A percentile compares a stretch with the other conserved stretches of the same genome.
Conservation (phyloP, 1,140 invertebrate species). For the Neotoxoptera formosana region DNA sequence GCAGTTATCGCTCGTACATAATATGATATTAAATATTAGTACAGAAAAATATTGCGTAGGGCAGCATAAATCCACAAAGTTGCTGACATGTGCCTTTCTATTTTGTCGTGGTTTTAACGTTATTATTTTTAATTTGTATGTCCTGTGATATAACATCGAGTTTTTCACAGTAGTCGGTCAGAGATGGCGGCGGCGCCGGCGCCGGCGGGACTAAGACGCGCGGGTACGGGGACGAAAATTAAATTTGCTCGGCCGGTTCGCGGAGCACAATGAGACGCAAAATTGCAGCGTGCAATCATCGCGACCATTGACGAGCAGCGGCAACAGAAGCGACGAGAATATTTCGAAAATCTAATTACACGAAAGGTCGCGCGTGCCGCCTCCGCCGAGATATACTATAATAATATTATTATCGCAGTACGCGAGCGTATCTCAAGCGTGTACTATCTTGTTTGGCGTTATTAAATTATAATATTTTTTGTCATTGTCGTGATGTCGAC, state of each 20-base stretch:
- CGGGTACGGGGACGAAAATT: neutral
- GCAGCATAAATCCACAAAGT: neutral
- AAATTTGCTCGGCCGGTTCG: neutral
- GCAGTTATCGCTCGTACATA: too few species aligned
- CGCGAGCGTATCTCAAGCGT: too few species aligned
- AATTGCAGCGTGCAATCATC: conserved; percentile 39
- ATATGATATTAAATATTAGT: too few species aligned
- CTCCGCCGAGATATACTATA: neutral
- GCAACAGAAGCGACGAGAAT: neutral
- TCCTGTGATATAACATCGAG: neutral
- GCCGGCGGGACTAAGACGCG: neutral
- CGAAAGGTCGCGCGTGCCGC: neutral
- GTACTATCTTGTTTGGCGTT: neutral
- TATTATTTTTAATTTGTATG: too few species aligned
- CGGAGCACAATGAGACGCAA: neutral
- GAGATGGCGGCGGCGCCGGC: too few species aligned
- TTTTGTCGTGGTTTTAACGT: too few species aligned
- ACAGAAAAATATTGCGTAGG: neutral
- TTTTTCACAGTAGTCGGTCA: neutral
- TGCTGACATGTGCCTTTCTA: too few species aligned
- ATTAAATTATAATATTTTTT: neutral
- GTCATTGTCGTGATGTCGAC: too few species aligned
- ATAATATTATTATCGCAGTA: conserved; percentile 6
- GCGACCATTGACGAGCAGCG: neutral
- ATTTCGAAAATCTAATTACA: conserved; percentile 40